Conservation (phyloP, 1,140 invertebrate genomes). For the Drosophila littoralis region DNA sequence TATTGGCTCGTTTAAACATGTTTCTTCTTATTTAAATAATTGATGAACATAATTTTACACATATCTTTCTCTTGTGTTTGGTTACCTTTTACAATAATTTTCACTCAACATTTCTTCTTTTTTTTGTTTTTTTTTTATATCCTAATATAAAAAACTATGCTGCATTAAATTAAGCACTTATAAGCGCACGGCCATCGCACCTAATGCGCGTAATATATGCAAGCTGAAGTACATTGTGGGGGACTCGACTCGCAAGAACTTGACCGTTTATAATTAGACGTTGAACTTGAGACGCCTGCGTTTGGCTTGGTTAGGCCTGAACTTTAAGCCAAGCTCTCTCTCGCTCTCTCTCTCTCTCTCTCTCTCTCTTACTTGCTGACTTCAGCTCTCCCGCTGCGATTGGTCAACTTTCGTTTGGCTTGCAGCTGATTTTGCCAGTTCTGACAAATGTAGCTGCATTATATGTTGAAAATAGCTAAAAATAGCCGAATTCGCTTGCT, state of each 20-base stretch:
- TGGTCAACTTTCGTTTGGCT: conserved; percentile 9
- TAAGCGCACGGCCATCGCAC: not conserved
- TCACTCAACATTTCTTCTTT: no score
- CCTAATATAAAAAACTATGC: not conserved
- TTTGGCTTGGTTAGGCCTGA: not conserved
- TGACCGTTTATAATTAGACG: not conserved
- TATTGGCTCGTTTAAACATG: no score
- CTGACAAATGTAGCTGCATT: no score
- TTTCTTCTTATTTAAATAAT: no score
- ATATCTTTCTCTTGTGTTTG: no score
- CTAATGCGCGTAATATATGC: not conserved
- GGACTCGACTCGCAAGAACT: conserved; percentile 6
- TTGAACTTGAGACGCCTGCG: conserved; percentile 4
- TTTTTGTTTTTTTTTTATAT: no score
- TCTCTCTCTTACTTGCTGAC: not conserved
- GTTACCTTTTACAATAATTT: no score
- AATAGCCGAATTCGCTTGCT: no score
- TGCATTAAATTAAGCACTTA: not conserved
- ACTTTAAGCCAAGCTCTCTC: not conserved
- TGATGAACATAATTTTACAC: no score
- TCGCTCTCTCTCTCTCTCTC: conserved; percentile 7
- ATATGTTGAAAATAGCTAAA: no score
- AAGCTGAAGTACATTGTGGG: not conserved
- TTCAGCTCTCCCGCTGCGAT: conserved; percentile 1
- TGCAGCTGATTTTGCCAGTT: not conserved